Evolutionary conservation across 2,113 vertebrate species (phyloP).

Genomic region (Balaeniceps rex): DNA sequence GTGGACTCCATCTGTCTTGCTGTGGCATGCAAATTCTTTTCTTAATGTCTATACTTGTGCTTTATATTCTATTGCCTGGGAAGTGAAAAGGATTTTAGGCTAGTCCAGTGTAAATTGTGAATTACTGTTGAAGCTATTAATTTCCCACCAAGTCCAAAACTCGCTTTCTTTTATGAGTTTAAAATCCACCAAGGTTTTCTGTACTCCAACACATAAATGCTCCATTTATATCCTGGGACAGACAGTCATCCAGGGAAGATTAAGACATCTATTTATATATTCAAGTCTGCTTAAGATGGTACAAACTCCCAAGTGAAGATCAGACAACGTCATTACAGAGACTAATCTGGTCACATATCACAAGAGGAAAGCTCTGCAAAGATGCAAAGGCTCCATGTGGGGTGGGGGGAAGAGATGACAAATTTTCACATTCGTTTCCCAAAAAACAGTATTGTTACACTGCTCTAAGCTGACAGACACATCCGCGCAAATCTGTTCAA

Average conservation of each 20-base stretch:
- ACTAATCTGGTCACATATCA: background rate
- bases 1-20: background rate
- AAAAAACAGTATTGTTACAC: background rate
- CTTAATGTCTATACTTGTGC: background rate
- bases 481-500: background rate
- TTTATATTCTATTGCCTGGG: background rate
- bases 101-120: background rate
- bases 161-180: background rate
- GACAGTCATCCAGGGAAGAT: background rate
- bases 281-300: conserved; percentile 6
- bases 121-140: background rate
- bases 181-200: background rate
- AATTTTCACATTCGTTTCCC: background rate
- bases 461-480: background rate
- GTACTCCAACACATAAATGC: background rate
- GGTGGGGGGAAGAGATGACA: accelerated
- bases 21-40: background rate
- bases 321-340: background rate
- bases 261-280: conserved; percentile 37
- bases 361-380: background rate
- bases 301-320: background rate
- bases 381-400: background rate
- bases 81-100: background rate
- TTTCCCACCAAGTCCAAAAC: background rate
- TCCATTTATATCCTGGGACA: background rate